These are phyloP conservation scores for Uloborus diversus DNA, from an alignment of 1,140 invertebrate species.

Conservation along the genomic window DNA sequence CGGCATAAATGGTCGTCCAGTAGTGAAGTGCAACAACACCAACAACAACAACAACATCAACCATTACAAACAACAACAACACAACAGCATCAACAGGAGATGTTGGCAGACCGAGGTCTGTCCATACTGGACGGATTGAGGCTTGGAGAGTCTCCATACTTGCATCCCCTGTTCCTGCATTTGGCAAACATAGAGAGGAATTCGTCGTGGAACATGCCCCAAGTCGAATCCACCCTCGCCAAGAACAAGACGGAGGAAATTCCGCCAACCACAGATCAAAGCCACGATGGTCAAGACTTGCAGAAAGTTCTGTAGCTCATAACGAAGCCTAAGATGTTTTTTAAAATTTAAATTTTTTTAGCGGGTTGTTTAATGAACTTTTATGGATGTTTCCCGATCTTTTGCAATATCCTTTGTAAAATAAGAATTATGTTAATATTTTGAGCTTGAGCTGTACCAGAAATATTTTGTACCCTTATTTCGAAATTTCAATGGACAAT, in stretches of 20 bases:
- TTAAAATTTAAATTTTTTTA: too few species aligned
- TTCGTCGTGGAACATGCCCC: constrained; percentile 27
- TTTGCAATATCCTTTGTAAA: too few species aligned
- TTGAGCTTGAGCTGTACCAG: too few species aligned
- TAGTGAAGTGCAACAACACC: constrained; percentile 11
- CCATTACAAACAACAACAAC: neutral
- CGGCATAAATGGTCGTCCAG: constrained; percentile 53
- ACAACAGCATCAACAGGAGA: constrained; percentile 20
- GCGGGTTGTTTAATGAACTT: too few species aligned
- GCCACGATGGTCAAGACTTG: constrained; percentile 19
- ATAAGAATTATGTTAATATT: too few species aligned
- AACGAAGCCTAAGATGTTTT: neutral
- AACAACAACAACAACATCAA: constrained; percentile 19
- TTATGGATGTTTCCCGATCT: too few species aligned
- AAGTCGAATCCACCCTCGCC: neutral
- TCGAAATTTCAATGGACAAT: too few species aligned
- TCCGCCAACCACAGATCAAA: neutral
- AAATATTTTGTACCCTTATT: too few species aligned
- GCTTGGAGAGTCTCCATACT: constrained; percentile 43
- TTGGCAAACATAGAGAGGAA: constrained; percentile 29
- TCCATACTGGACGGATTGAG: constrained; percentile 44
- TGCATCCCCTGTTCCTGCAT: constrained; percentile 42
- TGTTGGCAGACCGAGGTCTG: constrained; percentile 15
- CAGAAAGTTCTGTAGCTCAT: constrained; percentile 32
- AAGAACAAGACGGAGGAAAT: constrained; percentile 30